Conservation (phyloP, 2,888 invertebrate species). For the Ophion obscuratus region DNA sequence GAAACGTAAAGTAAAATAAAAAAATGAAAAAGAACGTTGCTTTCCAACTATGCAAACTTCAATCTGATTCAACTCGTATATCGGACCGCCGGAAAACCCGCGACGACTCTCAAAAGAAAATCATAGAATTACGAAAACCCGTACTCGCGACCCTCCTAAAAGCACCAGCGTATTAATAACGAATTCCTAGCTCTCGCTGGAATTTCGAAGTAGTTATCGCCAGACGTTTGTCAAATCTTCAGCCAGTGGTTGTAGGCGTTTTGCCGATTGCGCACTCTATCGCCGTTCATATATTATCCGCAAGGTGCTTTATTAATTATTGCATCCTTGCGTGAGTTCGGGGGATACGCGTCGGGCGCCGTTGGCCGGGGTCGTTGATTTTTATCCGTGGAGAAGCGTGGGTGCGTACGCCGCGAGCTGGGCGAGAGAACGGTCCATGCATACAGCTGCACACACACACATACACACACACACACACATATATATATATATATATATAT, state of each 20-base stretch:
- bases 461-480: too few relatives aligned
- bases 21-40: too few relatives aligned
- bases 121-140: too few relatives aligned
- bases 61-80: too few relatives aligned
- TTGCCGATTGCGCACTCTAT: slow-evolving; percentile 17
- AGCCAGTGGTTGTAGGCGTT: not conserved
- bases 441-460: not conserved
- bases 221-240: not conserved
- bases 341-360: slow-evolving; percentile 38
- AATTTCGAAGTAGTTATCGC: too few relatives aligned
- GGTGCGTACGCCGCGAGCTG: slow-evolving; percentile 25
- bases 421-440: not conserved
- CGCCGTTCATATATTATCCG: slow-evolving; percentile 17
- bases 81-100: too few relatives aligned
- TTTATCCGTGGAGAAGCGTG: slow-evolving; percentile 53
- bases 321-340: slow-evolving; percentile 35
- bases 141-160: too few relatives aligned
- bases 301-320: slow-evolving; percentile 34
- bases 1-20: too few relatives aligned
- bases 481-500: not conserved
- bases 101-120: too few relatives aligned
- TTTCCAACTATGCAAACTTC: too few relatives aligned
- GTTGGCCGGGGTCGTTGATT: slow-evolving; percentile 43
- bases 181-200: too few relatives aligned
- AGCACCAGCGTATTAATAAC: too few relatives aligned